Evolutionary conservation across 2,113 vertebrate species (phyloP).

Genomic region (Petromus typicus): DNA sequence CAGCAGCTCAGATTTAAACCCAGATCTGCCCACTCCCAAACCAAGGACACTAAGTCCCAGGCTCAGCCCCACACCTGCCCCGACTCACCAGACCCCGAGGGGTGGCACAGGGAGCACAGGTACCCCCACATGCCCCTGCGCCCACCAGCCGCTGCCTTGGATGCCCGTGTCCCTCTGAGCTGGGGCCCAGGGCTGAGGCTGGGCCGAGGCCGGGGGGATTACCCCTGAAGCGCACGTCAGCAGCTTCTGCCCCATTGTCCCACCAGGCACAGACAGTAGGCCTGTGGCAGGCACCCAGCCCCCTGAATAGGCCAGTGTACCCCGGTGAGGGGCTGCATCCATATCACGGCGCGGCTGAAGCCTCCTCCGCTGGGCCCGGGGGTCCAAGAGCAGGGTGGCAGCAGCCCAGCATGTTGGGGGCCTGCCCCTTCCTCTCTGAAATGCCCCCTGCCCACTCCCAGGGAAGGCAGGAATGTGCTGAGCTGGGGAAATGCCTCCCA

Average conservation of each 20-base stretch:
- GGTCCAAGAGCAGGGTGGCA: not conserved
- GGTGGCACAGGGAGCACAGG: conserved; percentile 71
- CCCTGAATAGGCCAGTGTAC: not conserved
- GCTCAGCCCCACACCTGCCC: conserved; percentile 40
- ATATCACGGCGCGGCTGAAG: not conserved
- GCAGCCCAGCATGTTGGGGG: conserved; percentile 37
- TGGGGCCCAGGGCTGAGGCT: not conserved
- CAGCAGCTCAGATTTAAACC: not conserved
- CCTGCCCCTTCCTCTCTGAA: conserved; percentile 64
- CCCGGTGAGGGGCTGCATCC: not conserved
- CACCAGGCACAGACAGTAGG: not conserved
- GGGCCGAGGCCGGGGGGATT: conserved; percentile 60
- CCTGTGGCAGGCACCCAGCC: not conserved
- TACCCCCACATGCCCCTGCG: conserved; percentile 74
- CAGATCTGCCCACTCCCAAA: conserved; percentile 9
- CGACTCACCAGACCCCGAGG: conserved; percentile 78
- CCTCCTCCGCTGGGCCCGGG: not conserved
- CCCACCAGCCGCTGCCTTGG: conserved; percentile 49
- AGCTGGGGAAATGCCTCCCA: conserved; percentile 70
- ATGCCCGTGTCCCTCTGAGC: conserved; percentile 58
- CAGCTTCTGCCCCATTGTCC: conserved; percentile 68
- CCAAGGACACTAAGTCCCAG: not conserved
- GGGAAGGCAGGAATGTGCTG: conserved; percentile 78
- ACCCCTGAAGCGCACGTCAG: conserved; percentile 61
- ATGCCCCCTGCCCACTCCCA: conserved; percentile 80